Evolutionary conservation across 2,888 invertebrate genomes (phyloP).

Genomic region (Leptopterna dolabrata): DNA sequence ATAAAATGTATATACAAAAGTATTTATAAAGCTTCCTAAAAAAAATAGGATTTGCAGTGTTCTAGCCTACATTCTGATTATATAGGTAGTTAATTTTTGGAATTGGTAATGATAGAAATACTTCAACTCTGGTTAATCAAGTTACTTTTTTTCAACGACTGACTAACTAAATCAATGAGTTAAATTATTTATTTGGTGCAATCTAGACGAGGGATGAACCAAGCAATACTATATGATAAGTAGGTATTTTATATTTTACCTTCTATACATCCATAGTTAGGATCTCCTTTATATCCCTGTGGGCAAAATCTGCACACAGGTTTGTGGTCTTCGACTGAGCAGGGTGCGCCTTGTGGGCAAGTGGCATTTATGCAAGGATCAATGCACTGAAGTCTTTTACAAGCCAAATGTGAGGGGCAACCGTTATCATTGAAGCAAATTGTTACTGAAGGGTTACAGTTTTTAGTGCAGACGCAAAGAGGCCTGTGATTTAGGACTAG

Average conservation of each 20-base stretch:
- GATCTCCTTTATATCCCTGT: constrained; percentile 90
- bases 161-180: neutral
- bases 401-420: constrained; percentile 86
- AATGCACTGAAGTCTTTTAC: constrained; percentile 89
- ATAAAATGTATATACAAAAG: constrained; percentile 38
- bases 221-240: neutral
- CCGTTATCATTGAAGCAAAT: constrained; percentile 91
- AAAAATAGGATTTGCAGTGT: neutral
- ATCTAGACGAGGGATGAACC: constrained; percentile 9
- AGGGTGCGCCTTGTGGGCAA: constrained; percentile 87
- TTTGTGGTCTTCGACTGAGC: constrained; percentile 94
- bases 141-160: neutral
- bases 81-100: neutral
- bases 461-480: constrained; percentile 86
- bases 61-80: neutral
- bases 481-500: constrained; percentile 89
- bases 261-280: constrained; percentile 94
- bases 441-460: constrained; percentile 86
- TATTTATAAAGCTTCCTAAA: neutral
- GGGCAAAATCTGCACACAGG: constrained; percentile 97
- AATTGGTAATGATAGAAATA: neutral
- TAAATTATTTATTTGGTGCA: constrained; percentile 7
- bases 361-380: constrained; percentile 89
- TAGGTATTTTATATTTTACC: constrained; percentile 74
- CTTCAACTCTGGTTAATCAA: neutral